These are phyloP conservation scores for Mormyrops attenuatus DNA, from an alignment of 2,797 vertebrate genomes.

Conservation along the genomic window DNA sequence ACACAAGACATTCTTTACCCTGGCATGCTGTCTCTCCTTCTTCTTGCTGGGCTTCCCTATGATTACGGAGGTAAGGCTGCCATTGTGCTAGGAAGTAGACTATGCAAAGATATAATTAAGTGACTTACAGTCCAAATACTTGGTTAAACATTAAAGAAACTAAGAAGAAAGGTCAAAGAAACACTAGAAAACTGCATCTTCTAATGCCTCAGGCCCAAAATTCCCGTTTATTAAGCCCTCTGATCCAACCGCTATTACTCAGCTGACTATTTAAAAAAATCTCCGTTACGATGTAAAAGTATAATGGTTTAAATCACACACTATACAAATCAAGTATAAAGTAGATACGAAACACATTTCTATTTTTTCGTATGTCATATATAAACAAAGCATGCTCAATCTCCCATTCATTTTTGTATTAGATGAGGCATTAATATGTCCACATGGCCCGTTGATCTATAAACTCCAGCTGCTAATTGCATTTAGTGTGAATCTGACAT, in stretches of 20 bases:
- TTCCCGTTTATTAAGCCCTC: neutral
- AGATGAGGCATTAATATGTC: neutral
- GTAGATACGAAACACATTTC: neutral
- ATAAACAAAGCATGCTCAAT: neutral
- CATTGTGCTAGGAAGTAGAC: neutral
- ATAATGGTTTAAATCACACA: neutral
- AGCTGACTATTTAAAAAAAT: neutral
- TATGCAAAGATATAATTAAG: neutral
- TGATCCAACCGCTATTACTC: neutral
- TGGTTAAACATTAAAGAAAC: neutral
- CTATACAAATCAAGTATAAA: neutral
- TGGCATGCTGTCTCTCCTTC: constrained; percentile 80
- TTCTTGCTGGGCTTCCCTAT: constrained; percentile 98
- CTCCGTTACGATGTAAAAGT: neutral
- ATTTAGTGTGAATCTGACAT: neutral
- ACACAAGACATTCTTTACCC: constrained; percentile 86
- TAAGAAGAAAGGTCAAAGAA: neutral
- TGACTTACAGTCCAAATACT: neutral
- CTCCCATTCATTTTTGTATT: neutral
- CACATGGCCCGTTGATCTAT: neutral
- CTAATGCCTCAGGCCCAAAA: neutral
- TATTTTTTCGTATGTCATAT: neutral
- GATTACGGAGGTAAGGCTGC: constrained; percentile 83
- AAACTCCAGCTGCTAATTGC: neutral
- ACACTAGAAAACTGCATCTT: neutral